Percentiles rank a stretch among this genome's conserved stretches.
These are phyloP conservation scores for Gobio occitaniae DNA, from an alignment of 2,797 vertebrate species.

Conservation along the genomic window DNA sequence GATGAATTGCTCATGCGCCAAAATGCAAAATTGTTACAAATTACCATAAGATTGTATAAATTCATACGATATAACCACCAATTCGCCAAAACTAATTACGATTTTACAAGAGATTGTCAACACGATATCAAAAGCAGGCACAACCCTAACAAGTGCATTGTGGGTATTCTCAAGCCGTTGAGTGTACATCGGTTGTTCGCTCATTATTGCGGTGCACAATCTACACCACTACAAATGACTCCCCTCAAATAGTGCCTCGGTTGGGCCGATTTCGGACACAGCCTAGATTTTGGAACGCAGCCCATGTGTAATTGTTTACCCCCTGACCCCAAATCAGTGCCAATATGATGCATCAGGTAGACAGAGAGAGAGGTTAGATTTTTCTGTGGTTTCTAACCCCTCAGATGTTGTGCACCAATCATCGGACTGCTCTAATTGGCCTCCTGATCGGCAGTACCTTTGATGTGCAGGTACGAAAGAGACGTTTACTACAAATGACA, in stretches of 20 bases:
- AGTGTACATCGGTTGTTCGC: no score
- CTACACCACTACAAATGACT: background rate
- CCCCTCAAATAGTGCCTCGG: background rate
- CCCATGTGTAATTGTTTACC: background rate
- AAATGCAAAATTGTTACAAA: background rate
- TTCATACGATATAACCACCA: background rate
- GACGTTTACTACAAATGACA: conserved; percentile 18
- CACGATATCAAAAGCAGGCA: background rate
- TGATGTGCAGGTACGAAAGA: conserved; percentile 33
- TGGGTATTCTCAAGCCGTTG: no score
- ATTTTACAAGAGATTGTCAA: background rate
- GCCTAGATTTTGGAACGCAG: background rate
- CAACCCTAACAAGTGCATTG: no score
- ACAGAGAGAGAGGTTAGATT: background rate
- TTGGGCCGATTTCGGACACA: background rate
- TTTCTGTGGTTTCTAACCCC: background rate
- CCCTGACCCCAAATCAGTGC: background rate
- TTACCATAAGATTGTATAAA: background rate
- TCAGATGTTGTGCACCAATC: conserved; percentile 24
- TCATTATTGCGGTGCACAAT: no score
- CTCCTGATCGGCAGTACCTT: conserved; percentile 43
- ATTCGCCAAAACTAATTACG: background rate
- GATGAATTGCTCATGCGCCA: background rate
- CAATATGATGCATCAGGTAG: background rate
- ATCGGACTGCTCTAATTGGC: conserved; percentile 42